phyloP scores from a whole-genome alignment of 2,113 vertebrate species.

The Platanista minor region DNA sequence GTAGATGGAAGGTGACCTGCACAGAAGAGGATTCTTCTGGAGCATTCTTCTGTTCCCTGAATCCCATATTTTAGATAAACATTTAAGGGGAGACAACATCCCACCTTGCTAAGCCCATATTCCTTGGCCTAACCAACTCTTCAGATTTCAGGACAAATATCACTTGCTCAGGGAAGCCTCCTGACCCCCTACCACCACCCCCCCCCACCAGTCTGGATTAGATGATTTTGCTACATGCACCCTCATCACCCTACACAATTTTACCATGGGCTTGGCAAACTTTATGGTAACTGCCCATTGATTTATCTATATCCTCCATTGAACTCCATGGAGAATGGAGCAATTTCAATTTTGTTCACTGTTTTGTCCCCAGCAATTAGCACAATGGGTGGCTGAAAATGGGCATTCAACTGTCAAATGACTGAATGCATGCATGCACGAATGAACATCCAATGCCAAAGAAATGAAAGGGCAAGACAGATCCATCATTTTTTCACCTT shows the following conservation, averaged over 20 bases:
- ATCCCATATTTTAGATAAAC: not conserved
- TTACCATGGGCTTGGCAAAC: not conserved
- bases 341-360: not conserved
- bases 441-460: not conserved
- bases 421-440: not conserved
- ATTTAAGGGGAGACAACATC: not conserved
- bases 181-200: fast-evolving
- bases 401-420: not conserved
- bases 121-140: not conserved
- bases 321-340: not conserved
- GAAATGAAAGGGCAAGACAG: not conserved
- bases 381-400: not conserved
- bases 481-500: not conserved
- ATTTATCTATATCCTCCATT: not conserved
- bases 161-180: not conserved
- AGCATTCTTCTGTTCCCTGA: not conserved
- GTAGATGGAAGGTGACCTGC: not conserved
- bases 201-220: not conserved
- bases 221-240: not conserved
- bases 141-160: not conserved
- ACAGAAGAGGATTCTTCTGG: not conserved
- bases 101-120: not conserved
- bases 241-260: not conserved
- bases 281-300: not conserved
- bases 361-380: not conserved